Conservation (phyloP, 2,797 vertebrate species). For the Clarias platycephalus region DNA sequence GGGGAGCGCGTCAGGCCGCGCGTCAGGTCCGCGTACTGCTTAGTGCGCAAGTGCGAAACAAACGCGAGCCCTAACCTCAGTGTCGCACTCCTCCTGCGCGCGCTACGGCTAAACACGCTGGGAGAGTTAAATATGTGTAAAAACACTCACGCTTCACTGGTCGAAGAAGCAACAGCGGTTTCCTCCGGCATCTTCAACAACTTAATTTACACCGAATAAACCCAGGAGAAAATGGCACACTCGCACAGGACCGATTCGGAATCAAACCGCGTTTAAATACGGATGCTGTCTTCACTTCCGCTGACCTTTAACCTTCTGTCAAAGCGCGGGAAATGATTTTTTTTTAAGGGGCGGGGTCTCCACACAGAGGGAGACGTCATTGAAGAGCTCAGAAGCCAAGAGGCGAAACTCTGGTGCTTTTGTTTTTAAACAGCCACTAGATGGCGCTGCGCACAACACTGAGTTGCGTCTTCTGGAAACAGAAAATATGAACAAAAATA, state of each 20-base stretch:
- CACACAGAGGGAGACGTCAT: too few species aligned
- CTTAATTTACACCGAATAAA: neutral
- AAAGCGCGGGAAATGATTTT: conserved; percentile 72
- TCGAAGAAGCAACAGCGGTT: conserved; percentile 61
- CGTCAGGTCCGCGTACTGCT: neutral
- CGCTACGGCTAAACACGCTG: neutral
- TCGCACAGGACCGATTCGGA: conserved; percentile 12
- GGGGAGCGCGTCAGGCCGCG: neutral
- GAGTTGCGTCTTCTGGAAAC: too few species aligned
- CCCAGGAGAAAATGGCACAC: conserved; percentile 40
- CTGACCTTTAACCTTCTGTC: conserved; percentile 57
- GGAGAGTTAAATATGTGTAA: too few species aligned
- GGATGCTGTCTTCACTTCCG: conserved; percentile 73
- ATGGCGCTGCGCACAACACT: too few species aligned
- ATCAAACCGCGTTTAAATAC: conserved; percentile 78
- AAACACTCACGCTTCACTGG: conserved; percentile 66
- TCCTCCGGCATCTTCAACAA: conserved; percentile 72
- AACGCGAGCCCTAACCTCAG: neutral
- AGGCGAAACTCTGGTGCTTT: too few species aligned
- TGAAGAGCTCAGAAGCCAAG: too few species aligned
- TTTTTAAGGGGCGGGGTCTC: conserved; percentile 68
- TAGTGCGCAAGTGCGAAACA: neutral
- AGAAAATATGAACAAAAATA: too few species aligned
- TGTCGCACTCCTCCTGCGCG: neutral
- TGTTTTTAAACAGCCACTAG: too few species aligned